Conservation (phyloP, 2,888 invertebrate genomes). For the Parapristionchus giblindavisi region DNA sequence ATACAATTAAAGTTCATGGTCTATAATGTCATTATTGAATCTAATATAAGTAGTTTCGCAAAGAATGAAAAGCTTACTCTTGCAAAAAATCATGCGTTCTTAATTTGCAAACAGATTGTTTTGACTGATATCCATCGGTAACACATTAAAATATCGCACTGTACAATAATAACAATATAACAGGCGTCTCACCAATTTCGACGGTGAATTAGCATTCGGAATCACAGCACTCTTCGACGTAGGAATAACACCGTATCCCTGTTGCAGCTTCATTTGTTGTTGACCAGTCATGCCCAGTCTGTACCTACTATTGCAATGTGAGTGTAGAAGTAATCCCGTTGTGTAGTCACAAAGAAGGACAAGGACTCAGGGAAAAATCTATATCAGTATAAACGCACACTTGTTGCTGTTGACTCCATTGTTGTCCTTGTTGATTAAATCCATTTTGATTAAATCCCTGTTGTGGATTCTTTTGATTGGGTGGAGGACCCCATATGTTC, state of each 20-base stretch:
- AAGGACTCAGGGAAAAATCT: too few species aligned
- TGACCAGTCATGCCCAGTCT: slow-evolving; percentile 2
- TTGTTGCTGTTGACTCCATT: too few species aligned
- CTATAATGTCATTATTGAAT: too few species aligned
- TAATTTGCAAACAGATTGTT: too few species aligned
- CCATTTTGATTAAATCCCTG: slow-evolving; percentile 25
- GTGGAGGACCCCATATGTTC: neutral
- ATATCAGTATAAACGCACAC: neutral
- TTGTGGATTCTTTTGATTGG: slow-evolving; percentile 40
- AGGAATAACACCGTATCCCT: neutral
- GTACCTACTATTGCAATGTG: neutral
- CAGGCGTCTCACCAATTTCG: slow-evolving; percentile 9
- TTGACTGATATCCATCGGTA: too few species aligned
- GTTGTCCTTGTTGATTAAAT: neutral
- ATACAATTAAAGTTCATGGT: too few species aligned
- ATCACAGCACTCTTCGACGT: neutral
- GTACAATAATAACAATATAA: too few species aligned
- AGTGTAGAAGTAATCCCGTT: neutral
- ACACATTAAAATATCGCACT: too few species aligned
- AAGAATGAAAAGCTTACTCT: too few species aligned
- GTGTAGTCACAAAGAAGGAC: too few species aligned
- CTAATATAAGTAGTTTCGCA: too few species aligned
- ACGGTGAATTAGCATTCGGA: slow-evolving; percentile 5
- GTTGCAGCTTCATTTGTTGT: neutral
- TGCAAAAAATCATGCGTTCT: too few species aligned